phyloP scores from a whole-genome alignment of 37 sponge, comb jelly and placozoan species.

The Ianthella basta region DNA sequence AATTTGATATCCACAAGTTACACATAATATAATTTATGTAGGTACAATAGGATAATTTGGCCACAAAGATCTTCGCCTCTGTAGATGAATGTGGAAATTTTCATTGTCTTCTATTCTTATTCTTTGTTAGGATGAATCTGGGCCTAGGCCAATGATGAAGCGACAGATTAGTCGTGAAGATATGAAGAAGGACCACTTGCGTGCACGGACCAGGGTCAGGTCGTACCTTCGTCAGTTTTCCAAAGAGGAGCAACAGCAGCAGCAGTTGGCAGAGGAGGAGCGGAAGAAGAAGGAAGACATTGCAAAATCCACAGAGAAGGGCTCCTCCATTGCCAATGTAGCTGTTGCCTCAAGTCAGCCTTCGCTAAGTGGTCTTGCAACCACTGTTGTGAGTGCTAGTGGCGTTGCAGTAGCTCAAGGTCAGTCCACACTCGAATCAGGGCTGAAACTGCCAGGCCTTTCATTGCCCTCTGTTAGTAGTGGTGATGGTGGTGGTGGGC shows the following conservation, averaged over 20 bases:
- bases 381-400: too few relatives aligned
- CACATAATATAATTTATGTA: too few relatives aligned
- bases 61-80: too few relatives aligned
- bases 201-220: not conserved
- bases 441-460: too few relatives aligned
- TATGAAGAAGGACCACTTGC: not conserved
- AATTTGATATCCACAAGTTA: not conserved
- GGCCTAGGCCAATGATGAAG: not conserved
- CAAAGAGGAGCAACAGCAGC: not conserved
- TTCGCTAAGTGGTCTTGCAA: too few relatives aligned
- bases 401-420: too few relatives aligned
- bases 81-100: not conserved
- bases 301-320: too few relatives aligned
- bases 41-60: too few relatives aligned
- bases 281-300: not conserved
- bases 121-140: not conserved
- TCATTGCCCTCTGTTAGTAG: too few relatives aligned
- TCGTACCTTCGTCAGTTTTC: constrained; percentile 13
- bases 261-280: not conserved
- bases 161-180: constrained; percentile 6
- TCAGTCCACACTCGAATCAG: too few relatives aligned
- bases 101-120: not conserved
- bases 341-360: not conserved
- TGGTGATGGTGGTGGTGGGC: too few relatives aligned
- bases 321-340: not conserved